phyloP scores from a whole-genome alignment of 2,113 vertebrate genomes.

The Ivindomyrus marchei region DNA sequence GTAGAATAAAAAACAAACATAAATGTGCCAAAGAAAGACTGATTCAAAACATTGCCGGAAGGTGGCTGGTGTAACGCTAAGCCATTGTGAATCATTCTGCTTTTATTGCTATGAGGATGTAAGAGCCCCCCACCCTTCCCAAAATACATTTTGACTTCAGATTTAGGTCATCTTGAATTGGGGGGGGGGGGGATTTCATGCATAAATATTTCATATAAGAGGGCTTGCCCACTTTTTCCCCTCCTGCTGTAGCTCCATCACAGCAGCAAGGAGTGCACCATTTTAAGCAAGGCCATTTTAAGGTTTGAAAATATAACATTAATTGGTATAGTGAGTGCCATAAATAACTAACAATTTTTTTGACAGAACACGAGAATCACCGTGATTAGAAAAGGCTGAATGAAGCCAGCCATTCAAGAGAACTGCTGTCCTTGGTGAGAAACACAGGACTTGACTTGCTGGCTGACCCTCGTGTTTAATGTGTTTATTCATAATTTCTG shows the following conservation, averaged over 20 bases:
- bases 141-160: conserved; percentile 21
- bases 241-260: background rate
- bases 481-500: background rate
- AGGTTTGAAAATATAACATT: background rate
- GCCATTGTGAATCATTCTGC: conserved; percentile 35
- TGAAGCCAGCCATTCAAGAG: background rate
- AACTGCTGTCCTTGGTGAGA: background rate
- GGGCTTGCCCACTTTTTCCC: background rate
- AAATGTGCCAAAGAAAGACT: background rate
- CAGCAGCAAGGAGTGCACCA: background rate
- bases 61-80: conserved; percentile 34
- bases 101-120: conserved; percentile 47
- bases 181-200: conserved; percentile 36
- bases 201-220: background rate
- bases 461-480: background rate
- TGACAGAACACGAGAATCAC: background rate
- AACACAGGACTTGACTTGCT: background rate
- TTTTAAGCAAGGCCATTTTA: background rate
- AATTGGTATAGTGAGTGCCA: background rate
- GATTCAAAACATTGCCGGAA: conserved; percentile 32
- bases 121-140: conserved; percentile 38
- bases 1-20: background rate
- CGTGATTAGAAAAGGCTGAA: background rate
- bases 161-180: conserved; percentile 49
- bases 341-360: background rate